phyloP scores from a whole-genome alignment of 2,888 invertebrate species.

The Epicampocera succincta region DNA sequence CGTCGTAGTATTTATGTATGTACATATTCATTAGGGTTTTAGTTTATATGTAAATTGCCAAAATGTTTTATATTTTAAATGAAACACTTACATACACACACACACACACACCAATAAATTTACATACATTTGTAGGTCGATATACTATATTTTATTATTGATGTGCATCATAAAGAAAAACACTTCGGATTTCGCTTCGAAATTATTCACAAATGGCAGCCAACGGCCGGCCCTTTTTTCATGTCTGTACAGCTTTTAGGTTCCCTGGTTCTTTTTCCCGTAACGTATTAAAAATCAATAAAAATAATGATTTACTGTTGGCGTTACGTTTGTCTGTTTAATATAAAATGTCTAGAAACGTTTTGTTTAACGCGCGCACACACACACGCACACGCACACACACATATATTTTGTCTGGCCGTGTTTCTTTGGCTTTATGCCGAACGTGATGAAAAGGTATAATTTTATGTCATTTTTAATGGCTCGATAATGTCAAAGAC shows the following conservation, averaged over 20 bases:
- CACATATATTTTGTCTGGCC: neutral
- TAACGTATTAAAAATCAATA: constrained; percentile 73
- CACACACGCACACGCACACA: neutral
- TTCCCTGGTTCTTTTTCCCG: neutral
- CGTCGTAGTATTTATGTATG: no score
- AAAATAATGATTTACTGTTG: constrained; percentile 71
- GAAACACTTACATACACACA: neutral
- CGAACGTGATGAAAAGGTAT: neutral
- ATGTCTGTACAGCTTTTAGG: constrained; percentile 3
- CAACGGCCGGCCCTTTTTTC: neutral
- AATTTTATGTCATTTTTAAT: constrained; percentile 51
- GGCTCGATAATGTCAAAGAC: constrained; percentile 15
- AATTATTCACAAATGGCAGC: neutral
- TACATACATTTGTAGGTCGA: no score
- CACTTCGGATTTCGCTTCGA: no score
- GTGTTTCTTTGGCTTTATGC: neutral
- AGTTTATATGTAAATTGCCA: no score
- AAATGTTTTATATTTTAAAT: no score
- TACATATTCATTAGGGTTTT: no score
- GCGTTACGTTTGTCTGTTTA: constrained; percentile 19
- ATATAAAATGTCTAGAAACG: constrained; percentile 49
- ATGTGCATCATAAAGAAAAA: no score
- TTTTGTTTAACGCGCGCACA: constrained; percentile 19
- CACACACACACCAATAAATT: no score
- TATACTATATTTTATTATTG: no score